Conservation (phyloP, 2,113 vertebrate species). For the Oncorhynchus kisutch region DNA sequence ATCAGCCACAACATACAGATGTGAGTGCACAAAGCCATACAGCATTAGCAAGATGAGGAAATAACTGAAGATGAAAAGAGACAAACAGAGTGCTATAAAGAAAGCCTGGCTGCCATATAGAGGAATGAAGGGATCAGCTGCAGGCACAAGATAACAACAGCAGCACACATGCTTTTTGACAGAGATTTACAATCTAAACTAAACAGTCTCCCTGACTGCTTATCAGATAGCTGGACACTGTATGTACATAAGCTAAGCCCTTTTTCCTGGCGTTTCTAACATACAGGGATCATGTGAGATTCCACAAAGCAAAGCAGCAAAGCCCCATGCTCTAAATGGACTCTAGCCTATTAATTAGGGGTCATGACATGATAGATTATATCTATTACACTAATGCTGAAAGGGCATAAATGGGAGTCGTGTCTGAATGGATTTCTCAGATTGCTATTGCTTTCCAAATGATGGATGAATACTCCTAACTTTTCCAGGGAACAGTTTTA, state of each 20-base stretch:
- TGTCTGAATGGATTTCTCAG: slow-evolving; percentile 41
- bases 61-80: slow-evolving; percentile 3
- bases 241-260: slow-evolving; percentile 28
- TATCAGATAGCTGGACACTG: neutral
- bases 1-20: neutral
- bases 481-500: slow-evolving; percentile 16
- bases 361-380: slow-evolving; percentile 65
- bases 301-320: slow-evolving; percentile 8
- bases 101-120: slow-evolving; percentile 50
- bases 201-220: neutral
- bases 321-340: slow-evolving; percentile 47
- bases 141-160: slow-evolving; percentile 9
- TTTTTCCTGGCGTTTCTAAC: slow-evolving; percentile 53
- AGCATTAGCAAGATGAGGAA: slow-evolving; percentile 42
- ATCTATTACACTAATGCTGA: slow-evolving; percentile 64
- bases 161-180: slow-evolving; percentile 32
- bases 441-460: slow-evolving; percentile 45
- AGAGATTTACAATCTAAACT: slow-evolving; percentile 38
- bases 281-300: slow-evolving; percentile 57
- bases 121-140: slow-evolving; percentile 35
- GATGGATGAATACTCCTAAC: slow-evolving; percentile 62
- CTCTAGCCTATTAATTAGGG: slow-evolving; percentile 58
- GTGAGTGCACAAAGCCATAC: neutral
- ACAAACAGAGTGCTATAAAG: slow-evolving; percentile 41
- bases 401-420: slow-evolving; percentile 54